Base-by-base conservation (phyloP, 2,888 invertebrate species). In the Craniophora ligustri region DNA sequence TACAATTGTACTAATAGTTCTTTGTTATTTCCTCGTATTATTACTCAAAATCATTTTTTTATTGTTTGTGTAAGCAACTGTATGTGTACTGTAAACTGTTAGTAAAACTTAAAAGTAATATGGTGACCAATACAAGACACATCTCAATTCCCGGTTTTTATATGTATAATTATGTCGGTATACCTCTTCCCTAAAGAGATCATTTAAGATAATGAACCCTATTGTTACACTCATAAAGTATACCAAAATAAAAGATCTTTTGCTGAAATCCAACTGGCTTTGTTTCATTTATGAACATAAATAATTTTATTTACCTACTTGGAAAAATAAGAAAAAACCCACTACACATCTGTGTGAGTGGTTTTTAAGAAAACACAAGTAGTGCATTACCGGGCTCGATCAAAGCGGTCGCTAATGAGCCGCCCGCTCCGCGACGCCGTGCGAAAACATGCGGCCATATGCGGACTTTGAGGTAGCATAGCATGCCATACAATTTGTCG, bases 381-480 rank as follows among this genome's bases (percentile, higher is more conserved):
- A 69, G 70, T 71, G 72, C 76, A 78, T 78, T 75, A 75, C 60
- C 39, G 50, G 36, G 47, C 16, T 49, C 60, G 73, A 65, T 76
- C 78, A 77, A 78, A 79, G 80, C 59, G 48, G 32, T 62, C 66
- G 58, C 68, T 80, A 80, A 80, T 79, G 79, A 79, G 76, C 64
- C 65, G 47, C 21, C 19, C 19, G 6, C 51, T 59, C 57, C 48
- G 46, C 39, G 36, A 10, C 34, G 18, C 15, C 15, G 6, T n/a
- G 70, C 65, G 21, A 49, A 64, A 49, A 69, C 47, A 48, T 8
- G 7, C 36, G 30, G 6, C 39, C 14, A 14, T 14, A 56, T 56
- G 26, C 36, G 64, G 6, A 18, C 23, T 10, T 19, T 32, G n/a
- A 21, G 26, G 39, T 23, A 47, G n/a, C 42, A 34, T 1, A 10